Percentiles rank a stretch among this genome's conserved stretches.
phyloP scores from a whole-genome alignment of 1,140 invertebrate species.

The Eupeodes corollae region DNA sequence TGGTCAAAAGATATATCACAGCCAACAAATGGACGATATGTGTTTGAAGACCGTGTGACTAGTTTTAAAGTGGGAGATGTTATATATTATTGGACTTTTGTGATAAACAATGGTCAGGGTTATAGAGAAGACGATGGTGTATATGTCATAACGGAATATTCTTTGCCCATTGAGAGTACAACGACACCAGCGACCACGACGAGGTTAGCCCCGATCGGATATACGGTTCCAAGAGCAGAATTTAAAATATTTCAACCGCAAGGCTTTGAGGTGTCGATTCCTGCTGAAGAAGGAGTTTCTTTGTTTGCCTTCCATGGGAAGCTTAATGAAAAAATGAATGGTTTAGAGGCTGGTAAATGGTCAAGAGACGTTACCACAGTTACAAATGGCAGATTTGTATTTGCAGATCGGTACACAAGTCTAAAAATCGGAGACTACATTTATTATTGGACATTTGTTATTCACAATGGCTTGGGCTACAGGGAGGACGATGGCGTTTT shows the following conservation, averaged over 20 bases:
- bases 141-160: constrained; percentile 30
- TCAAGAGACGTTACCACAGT: constrained; percentile 49
- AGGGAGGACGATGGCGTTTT: constrained; percentile 43
- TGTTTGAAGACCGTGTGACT: constrained; percentile 49
- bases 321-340: constrained; percentile 56
- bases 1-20: constrained; percentile 54
- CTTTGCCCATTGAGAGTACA: too few species aligned
- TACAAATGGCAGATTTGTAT: constrained; percentile 53
- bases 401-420: constrained; percentile 44
- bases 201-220: constrained; percentile 17
- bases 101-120: constrained; percentile 50
- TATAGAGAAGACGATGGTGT: constrained; percentile 49
- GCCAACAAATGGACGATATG: constrained; percentile 54
- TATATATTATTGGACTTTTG: constrained; percentile 65
- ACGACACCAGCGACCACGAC: too few species aligned
- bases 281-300: constrained; percentile 50
- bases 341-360: constrained; percentile 54
- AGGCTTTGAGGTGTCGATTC: constrained; percentile 49
- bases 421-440: constrained; percentile 52
- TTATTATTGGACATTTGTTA: constrained; percentile 62
- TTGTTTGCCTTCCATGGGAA: constrained; percentile 63
- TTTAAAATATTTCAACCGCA: constrained; percentile 46
- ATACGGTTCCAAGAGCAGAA: constrained; percentile 42
- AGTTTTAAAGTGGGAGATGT: constrained; percentile 51
- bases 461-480: constrained; percentile 48